Conservation (phyloP, 2,113 vertebrate genomes). For the Nasalis larvatus region DNA sequence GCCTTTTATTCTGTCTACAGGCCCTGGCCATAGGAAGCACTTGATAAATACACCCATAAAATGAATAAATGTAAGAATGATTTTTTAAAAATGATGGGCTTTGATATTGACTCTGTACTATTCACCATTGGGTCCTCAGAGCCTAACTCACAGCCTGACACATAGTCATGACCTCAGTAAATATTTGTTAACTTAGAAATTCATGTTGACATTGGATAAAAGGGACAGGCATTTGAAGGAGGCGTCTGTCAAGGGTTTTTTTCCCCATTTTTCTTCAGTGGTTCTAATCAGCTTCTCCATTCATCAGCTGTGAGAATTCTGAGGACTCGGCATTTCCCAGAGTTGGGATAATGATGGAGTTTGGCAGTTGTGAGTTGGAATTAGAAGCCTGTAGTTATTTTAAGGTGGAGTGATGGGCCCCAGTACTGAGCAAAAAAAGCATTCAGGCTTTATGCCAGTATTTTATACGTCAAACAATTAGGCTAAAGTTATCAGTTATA, state of each 20-base stretch:
- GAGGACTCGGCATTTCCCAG: slow-evolving; percentile 44
- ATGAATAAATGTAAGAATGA: background rate
- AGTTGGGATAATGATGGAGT: slow-evolving; percentile 57
- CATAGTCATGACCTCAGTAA: slow-evolving; percentile 18
- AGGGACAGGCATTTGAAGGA: slow-evolving; percentile 29
- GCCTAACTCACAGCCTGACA: background rate
- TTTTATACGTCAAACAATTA: slow-evolving; percentile 42
- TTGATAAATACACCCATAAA: background rate
- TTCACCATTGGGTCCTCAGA: background rate
- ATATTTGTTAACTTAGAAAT: slow-evolving; percentile 38
- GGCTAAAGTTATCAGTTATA: slow-evolving; percentile 18
- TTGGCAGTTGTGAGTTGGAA: slow-evolving; percentile 48
- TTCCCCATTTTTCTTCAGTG: background rate
- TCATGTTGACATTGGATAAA: slow-evolving; percentile 39
- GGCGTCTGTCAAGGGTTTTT: slow-evolving; percentile 36
- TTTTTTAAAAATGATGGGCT: background rate
- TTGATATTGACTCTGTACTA: background rate
- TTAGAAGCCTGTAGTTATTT: slow-evolving; percentile 54
- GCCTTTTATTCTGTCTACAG: background rate
- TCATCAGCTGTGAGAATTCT: slow-evolving; percentile 56
- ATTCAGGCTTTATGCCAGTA: slow-evolving; percentile 17
- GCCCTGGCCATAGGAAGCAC: background rate
- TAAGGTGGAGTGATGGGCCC: slow-evolving; percentile 49
- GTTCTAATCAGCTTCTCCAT: slow-evolving; percentile 22
- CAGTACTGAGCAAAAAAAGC: slow-evolving; percentile 48